phyloP scores from a whole-genome alignment of 2,113 vertebrate species.

The Neodontobutis hainanensis region DNA sequence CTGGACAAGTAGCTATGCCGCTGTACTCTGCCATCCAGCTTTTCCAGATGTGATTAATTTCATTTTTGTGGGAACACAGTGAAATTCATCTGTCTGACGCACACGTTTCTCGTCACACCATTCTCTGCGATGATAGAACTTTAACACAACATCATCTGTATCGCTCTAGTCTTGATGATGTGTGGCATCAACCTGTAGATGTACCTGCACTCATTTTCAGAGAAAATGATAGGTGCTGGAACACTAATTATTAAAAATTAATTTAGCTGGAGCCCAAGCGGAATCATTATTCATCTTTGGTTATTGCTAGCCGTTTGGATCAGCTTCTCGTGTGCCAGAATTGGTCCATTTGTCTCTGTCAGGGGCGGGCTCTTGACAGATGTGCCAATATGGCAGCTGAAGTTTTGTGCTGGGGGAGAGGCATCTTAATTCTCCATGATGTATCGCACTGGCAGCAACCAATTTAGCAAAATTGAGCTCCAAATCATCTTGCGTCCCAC shows the following conservation, averaged over 20 bases:
- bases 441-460: slow-evolving; percentile 80
- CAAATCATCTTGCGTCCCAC: slow-evolving; percentile 79
- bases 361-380: slow-evolving; percentile 78
- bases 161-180: slow-evolving; percentile 61
- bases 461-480: slow-evolving; percentile 80
- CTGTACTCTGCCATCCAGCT: slow-evolving; percentile 21
- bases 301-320: slow-evolving; percentile 79
- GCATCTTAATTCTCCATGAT: slow-evolving; percentile 81
- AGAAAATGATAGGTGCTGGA: slow-evolving; percentile 70
- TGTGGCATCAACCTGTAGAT: slow-evolving; percentile 64
- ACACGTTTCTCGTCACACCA: slow-evolving; percentile 55
- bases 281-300: slow-evolving; percentile 76
- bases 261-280: slow-evolving; percentile 64
- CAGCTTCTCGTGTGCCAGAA: slow-evolving; percentile 70
- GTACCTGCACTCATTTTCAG: slow-evolving; percentile 70
- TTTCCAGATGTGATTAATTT: slow-evolving; percentile 62
- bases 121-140: slow-evolving; percentile 61
- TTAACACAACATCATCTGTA: slow-evolving; percentile 71
- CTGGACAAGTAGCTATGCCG: slow-evolving; percentile 46
- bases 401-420: slow-evolving; percentile 72
- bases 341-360: slow-evolving; percentile 79
- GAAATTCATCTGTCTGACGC: slow-evolving; percentile 56
- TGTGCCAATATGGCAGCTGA: slow-evolving; percentile 78
- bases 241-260: slow-evolving; percentile 81
- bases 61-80: slow-evolving; percentile 41